Evolutionary conservation across 2,797 vertebrate species (phyloP).

Genomic region (Hydrocynus forskahlii): DNA sequence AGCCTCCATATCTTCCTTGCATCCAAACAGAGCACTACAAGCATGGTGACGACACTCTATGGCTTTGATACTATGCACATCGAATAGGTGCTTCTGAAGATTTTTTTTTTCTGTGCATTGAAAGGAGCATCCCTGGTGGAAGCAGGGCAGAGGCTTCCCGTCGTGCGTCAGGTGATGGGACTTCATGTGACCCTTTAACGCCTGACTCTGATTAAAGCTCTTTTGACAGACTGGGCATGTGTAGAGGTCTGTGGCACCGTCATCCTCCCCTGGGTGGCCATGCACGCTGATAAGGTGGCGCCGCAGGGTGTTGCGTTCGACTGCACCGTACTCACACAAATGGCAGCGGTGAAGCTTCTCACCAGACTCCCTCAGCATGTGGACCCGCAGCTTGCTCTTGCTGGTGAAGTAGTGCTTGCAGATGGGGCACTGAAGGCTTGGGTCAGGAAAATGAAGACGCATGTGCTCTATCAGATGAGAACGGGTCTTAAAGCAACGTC

Average conservation of each 20-base stretch:
- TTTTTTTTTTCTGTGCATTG: constrained; percentile 78
- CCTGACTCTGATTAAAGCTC: constrained; percentile 86
- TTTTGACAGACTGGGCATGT: constrained; percentile 87
- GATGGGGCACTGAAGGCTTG: constrained; percentile 91
- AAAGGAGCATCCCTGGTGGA: constrained; percentile 83
- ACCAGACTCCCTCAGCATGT: constrained; percentile 88
- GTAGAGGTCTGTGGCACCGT: constrained; percentile 74
- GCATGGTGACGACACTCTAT: constrained; percentile 89
- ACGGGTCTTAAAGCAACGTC: constrained; percentile 94
- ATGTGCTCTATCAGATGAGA: constrained; percentile 94
- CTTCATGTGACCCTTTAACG: constrained; percentile 94
- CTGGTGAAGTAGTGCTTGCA: constrained; percentile 94
- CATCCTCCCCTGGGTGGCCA: constrained; percentile 73
- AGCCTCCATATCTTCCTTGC: constrained; percentile 83
- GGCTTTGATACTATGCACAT: constrained; percentile 79
- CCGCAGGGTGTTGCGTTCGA: constrained; percentile 89
- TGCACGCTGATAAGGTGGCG: constrained; percentile 91
- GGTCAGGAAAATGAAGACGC: constrained; percentile 92
- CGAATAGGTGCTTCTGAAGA: constrained; percentile 81
- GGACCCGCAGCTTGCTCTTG: constrained; percentile 93
- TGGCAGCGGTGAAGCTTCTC: constrained; percentile 89
- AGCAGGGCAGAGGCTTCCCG: constrained; percentile 77
- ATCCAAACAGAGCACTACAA: constrained; percentile 85
- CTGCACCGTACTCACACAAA: constrained; percentile 89
- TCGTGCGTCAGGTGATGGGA: constrained; percentile 76